Evolutionary conservation across 1,140 invertebrate species (phyloP), one percentile per base, ranked within the genome.

Genomic region (Apis cerana): DNA sequence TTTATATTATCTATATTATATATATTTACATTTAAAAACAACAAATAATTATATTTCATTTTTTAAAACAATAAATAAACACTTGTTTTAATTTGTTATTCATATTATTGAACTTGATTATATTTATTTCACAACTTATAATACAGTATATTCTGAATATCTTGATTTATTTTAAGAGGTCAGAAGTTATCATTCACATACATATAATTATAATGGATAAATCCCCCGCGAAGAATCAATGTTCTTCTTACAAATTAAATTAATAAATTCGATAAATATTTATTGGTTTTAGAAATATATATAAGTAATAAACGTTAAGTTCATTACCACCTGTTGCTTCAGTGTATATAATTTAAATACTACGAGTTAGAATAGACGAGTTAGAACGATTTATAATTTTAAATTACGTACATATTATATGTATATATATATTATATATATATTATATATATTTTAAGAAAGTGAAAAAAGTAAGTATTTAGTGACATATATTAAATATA

Each of bases 181-280:
- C 74, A 65, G 10, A 71, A 48, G 85, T 88, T 78, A 88, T 88
- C 85, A 11, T 15, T 21, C 12, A 8, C 23, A 7, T 75, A 71
- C 56, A 59, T 10, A 62, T 27, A 72, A 67, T 77, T 76, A 85
- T 64, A 70, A 82, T 19, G 56, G 1, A 85, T 70, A 69, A 85
- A 85, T n/a, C 77, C 69, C 86, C 80, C 65, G 61, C 77, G 58
- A 82, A 85, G 67, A 80, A 67, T 19, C 54, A 74, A 59, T 69
- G 19, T 82, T 48, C 64, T 58, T 50, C 1, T 69, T 77, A 50
- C 19, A 43, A 72, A 64, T 23, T 3, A 15, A 17, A 21, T 65
- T 80, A 48, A n/a, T n/a, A n/a, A n/a, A 2, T 10, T 17, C 10
- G 43, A 76, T 75, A 74, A 64, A 48, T 59, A 72, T n/a, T 64